Evolutionary conservation across 1,140 invertebrate genomes (phyloP).

Genomic region (Drosophila equinoxialis): DNA sequence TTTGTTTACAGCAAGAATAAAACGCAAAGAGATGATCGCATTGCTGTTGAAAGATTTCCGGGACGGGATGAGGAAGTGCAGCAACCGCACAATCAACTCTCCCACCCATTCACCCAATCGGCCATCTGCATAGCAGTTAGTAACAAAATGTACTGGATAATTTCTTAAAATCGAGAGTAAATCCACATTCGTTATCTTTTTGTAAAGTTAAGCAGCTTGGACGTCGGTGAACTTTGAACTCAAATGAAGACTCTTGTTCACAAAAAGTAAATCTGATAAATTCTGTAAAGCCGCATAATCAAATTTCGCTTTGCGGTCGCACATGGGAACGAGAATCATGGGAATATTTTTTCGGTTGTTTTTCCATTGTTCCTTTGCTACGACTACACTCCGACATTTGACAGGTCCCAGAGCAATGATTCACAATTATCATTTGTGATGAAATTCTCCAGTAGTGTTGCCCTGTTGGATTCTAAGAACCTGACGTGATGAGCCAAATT

Average conservation of each 20-base stretch:
- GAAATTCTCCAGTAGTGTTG: constrained; percentile 47
- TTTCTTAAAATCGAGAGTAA: neutral
- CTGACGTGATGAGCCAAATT: constrained; percentile 58
- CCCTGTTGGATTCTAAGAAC: constrained; percentile 56
- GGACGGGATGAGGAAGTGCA: constrained; percentile 58
- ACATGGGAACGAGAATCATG: neutral
- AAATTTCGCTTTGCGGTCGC: neutral
- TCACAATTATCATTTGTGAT: constrained; percentile 55
- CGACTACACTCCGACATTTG: neutral
- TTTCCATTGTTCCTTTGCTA: neutral
- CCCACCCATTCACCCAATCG: neutral
- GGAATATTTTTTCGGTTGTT: constrained; percentile 1
- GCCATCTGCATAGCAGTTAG: neutral
- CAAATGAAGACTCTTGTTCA: neutral
- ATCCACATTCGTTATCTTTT: no score
- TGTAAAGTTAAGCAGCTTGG: neutral
- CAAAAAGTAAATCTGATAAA: neutral
- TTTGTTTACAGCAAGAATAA: constrained; percentile 61
- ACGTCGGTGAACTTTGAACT: neutral
- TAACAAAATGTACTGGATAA: neutral
- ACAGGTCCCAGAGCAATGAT: constrained; percentile 36
- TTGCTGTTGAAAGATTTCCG: constrained; percentile 67
- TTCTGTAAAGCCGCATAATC: neutral
- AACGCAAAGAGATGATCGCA: constrained; percentile 36
- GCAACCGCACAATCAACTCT: constrained; percentile 5